Conservation (phyloP, 1,140 invertebrate genomes). For the Drosophila nikananu region DNA sequence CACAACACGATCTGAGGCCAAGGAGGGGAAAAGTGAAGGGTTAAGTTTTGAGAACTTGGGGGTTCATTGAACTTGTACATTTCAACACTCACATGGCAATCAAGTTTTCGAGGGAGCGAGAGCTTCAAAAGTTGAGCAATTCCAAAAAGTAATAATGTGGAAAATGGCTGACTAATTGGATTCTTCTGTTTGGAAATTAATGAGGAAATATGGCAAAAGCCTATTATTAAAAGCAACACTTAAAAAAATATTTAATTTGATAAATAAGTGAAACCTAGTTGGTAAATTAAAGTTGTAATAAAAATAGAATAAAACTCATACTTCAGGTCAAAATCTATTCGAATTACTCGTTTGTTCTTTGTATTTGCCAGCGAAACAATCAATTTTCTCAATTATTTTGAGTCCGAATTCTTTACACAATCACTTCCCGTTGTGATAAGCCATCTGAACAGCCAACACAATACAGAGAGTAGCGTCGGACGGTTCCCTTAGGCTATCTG, state of each 20-base stretch:
- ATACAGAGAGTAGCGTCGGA: background rate
- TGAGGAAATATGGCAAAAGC: background rate
- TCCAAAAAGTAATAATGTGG: constrained; percentile 1
- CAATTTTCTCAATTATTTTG: constrained; percentile 11
- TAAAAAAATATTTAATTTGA: background rate
- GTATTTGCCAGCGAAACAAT: background rate
- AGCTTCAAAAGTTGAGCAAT: constrained; percentile 34
- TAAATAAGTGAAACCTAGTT: background rate
- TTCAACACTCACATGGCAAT: constrained; percentile 33
- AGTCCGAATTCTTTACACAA: constrained; percentile 3
- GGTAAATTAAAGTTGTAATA: background rate
- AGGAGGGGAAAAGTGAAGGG: constrained; percentile 17
- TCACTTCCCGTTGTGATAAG: constrained; percentile 54
- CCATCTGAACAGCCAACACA: background rate
- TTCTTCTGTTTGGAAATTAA: constrained; percentile 1
- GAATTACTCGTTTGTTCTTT: background rate
- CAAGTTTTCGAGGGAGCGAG: constrained; percentile 24
- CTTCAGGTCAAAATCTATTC: background rate
- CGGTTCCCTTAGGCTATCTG: background rate
- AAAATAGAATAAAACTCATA: background rate
- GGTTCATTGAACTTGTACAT: constrained; percentile 54
- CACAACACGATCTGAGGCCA: constrained; percentile 10
- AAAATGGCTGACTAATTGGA: constrained; percentile 35
- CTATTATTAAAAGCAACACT: background rate
- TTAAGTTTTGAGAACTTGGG: constrained; percentile 15